Evolutionary conservation across 1,140 invertebrate genomes (phyloP).

Genomic region (Apis florea): DNA sequence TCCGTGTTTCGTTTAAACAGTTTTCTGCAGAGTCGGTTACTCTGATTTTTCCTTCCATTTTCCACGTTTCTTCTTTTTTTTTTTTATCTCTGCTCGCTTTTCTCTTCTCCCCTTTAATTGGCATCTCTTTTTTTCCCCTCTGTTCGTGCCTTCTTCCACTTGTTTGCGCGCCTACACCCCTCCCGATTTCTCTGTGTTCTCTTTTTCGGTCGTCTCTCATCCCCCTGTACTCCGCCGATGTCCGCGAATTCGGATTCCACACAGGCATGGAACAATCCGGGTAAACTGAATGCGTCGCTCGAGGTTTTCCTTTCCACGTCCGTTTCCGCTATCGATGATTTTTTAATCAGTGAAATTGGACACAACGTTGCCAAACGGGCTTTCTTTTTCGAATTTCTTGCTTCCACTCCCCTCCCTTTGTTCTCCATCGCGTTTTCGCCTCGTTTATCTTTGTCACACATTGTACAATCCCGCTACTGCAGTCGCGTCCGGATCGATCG

Average conservation of each 20-base stretch:
- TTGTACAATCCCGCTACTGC: background rate
- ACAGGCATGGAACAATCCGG: constrained; percentile 55
- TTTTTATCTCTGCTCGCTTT: constrained; percentile 13
- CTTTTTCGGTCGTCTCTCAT: constrained; percentile 20
- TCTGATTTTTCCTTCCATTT: constrained; percentile 21
- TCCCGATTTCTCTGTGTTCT: background rate
- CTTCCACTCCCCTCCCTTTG: background rate
- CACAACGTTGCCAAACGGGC: background rate
- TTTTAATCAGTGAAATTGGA: constrained; percentile 36
- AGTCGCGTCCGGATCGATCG: background rate
- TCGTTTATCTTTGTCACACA: background rate
- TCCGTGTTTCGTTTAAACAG: constrained; percentile 49
- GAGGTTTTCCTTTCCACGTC: constrained; percentile 11
- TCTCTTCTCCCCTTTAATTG: constrained; percentile 30
- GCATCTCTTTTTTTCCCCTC: constrained; percentile 39
- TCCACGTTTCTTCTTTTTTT: background rate
- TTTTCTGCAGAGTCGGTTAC: constrained; percentile 37
- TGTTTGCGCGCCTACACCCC: constrained; percentile 10
- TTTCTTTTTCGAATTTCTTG: background rate
- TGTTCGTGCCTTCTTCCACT: constrained; percentile 29
- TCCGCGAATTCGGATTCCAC: constrained; percentile 58
- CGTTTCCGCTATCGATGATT: constrained; percentile 28
- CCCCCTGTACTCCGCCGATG: constrained; percentile 51
- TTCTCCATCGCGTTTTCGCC: background rate
- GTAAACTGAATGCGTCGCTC: constrained; percentile 60